Percentiles rank a stretch among this genome's conserved stretches.
Conservation (phyloP, 1,140 invertebrate species). For the Zaprionus kolodkinae region DNA sequence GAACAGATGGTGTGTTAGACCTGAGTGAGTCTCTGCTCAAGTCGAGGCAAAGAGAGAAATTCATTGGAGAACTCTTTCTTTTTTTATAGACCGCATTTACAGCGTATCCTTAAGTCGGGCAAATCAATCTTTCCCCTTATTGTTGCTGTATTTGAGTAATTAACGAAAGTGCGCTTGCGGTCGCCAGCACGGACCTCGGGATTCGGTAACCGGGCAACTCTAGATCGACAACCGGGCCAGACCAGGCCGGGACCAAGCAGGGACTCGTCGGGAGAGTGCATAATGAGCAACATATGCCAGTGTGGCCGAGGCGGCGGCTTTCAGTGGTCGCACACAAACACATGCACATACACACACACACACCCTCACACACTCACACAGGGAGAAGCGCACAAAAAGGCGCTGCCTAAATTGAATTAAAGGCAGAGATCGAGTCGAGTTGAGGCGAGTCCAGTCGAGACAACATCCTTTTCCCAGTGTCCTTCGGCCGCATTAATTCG, state of each 20-base stretch:
- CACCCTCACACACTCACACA: conserved; percentile 15
- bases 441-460: conserved; percentile 9
- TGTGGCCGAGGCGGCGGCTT: conserved; percentile 35
- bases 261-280: conserved; percentile 33
- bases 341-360: conserved; percentile 25
- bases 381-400: conserved; percentile 13
- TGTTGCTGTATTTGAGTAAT: conserved; percentile 69
- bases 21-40: not conserved
- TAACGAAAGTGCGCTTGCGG: conserved; percentile 75
- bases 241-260: not conserved
- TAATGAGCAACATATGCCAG: conserved; percentile 70
- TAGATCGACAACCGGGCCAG: not conserved
- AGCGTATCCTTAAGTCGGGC: not conserved
- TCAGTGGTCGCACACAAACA: conserved; percentile 33
- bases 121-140: not conserved
- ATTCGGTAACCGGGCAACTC: not conserved
- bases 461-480: conserved; percentile 11
- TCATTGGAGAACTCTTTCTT: too few species aligned
- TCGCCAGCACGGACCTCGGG: not conserved
- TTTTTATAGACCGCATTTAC: not conserved
- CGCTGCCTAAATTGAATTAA: conserved; percentile 71
- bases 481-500: conserved; percentile 53
- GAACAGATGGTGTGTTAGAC: not conserved
- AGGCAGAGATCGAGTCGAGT: conserved; percentile 27
- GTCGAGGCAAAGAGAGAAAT: too few species aligned